Base-by-base conservation (phyloP, 2,888 invertebrate genomes). In the Plebejus melissa region DNA sequence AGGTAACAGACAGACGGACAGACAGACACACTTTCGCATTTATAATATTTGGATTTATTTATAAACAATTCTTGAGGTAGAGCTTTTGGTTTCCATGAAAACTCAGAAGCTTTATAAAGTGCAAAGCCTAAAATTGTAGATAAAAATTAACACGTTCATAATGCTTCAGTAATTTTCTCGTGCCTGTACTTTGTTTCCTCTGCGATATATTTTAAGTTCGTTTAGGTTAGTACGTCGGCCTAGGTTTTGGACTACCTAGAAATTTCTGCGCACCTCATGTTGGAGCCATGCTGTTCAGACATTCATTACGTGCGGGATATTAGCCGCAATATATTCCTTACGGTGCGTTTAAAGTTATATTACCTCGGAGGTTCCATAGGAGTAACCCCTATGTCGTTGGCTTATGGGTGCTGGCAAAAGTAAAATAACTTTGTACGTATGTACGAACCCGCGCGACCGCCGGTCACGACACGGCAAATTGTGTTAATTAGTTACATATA, bases 261-360 rank as follows among this genome's bases (percentile, higher is more conserved):
- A 65, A 65, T 65, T 65, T 72, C 50, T 65, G 60, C 50, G 72
- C 72, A 75, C 41, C 71, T 46, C 38, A 71, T 75, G 70, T n/a
- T 38, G 69, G 72, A 71, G 69, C 32, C 16, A 69, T 28, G 76
- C 79, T 79, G 76, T 74, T 80, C 79, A 81, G 74, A 76, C 76
- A 82, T 79, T 78, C 82, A 76, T 78, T 79, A 78, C 82, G 81
- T 82, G 82, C 78, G 69, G 78, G 80, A 81, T 81, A 81, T 74
- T 77, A 76, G 71, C 77, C 77, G 80, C 78, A 79, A 79, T 80
- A 76, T 79, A 79, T 81, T 79, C 79, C 76, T 76, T 57, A 46
- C 54, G 16, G 54, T 16, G 16, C 54, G 54, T 54, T 54, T 0
- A 54, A 1, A 3, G 0, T 16, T 54, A 54, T 54, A 3, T 54